Evolutionary conservation across 2,888 invertebrate genomes (phyloP).

Genomic region (Hermaeophaga mercurialis): DNA sequence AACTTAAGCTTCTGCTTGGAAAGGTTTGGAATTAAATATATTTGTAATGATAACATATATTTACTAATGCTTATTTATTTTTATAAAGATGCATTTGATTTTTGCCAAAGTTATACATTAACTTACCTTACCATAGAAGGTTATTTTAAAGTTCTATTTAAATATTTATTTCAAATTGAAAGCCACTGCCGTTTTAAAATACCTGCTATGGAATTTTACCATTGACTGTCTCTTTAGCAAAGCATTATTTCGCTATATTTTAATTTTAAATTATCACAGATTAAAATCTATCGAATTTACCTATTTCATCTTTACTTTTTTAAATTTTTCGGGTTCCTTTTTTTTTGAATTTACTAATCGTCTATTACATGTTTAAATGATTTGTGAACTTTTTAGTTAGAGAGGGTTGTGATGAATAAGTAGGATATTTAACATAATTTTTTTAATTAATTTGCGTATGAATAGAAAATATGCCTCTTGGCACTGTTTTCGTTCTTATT

Average conservation of each 20-base stretch:
- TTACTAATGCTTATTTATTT: background rate
- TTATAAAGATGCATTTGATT: background rate
- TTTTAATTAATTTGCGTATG: conserved; percentile 17
- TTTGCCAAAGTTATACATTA: conserved; percentile 1
- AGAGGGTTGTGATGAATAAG: conserved; percentile 23
- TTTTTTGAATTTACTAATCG: too few species aligned
- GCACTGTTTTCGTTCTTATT: conserved; percentile 22
- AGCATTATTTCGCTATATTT: background rate
- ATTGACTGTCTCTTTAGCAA: background rate
- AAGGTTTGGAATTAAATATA: too few species aligned
- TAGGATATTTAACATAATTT: conserved; percentile 11
- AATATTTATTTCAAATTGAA: background rate
- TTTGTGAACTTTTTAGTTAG: conserved; percentile 18
- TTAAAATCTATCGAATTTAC: too few species aligned
- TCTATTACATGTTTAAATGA: background rate
- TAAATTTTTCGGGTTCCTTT: too few species aligned
- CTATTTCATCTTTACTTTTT: too few species aligned
- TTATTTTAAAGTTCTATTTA: too few species aligned
- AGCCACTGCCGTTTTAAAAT: conserved; percentile 15
- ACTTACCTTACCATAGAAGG: background rate
- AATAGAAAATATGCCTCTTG: conserved; percentile 14
- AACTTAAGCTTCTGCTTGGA: too few species aligned
- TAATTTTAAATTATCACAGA: too few species aligned
- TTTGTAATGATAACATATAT: background rate
- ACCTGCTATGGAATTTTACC: background rate